phyloP scores from a whole-genome alignment of 2,888 invertebrate genomes.

The Gymnosoma rotundatum region DNA sequence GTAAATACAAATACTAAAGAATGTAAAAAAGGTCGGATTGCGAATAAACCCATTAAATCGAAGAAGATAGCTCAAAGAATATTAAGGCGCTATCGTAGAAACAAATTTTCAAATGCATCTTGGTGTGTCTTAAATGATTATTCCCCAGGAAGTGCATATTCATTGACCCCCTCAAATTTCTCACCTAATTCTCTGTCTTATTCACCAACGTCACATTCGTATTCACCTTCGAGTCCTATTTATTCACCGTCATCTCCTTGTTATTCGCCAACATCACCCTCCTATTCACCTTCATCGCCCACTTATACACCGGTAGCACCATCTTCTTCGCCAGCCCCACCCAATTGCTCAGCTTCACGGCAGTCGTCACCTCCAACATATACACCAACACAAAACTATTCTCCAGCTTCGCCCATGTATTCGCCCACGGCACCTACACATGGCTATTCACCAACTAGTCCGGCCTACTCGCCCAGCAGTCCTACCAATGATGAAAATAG shows the following conservation, averaged over 20 bases:
- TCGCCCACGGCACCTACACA: slow-evolving; percentile 91
- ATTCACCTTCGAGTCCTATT: too few species aligned
- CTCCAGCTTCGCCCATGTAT: slow-evolving; percentile 88
- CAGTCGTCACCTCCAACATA: slow-evolving; percentile 85
- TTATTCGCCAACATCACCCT: too few species aligned
- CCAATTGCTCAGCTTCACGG: slow-evolving; percentile 83
- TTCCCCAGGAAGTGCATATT: slow-evolving; percentile 87
- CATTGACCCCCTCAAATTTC: slow-evolving; percentile 89
- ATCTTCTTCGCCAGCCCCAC: slow-evolving; percentile 85
- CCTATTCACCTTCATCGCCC: too few species aligned
- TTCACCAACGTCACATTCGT: slow-evolving; percentile 88
- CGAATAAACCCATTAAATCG: too few species aligned
- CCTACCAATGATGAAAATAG: slow-evolving; percentile 83
- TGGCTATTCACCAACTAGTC: slow-evolving; percentile 87
- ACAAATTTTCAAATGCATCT: too few species aligned
- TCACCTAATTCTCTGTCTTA: slow-evolving; percentile 92
- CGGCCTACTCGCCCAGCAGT: slow-evolving; percentile 86
- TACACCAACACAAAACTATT: slow-evolving; percentile 86
- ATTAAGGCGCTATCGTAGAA: too few species aligned
- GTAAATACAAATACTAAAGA: too few species aligned
- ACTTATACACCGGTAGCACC: slow-evolving; percentile 83
- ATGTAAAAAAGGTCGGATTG: too few species aligned
- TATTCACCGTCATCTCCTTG: slow-evolving; percentile 83
- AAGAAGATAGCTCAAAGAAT: too few species aligned
- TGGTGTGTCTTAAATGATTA: slow-evolving; percentile 77